Percentiles rank a stretch among this genome's conserved stretches.
Evolutionary conservation across 2,888 invertebrate species (phyloP).

Genomic region (Leucoptera coffeella): DNA sequence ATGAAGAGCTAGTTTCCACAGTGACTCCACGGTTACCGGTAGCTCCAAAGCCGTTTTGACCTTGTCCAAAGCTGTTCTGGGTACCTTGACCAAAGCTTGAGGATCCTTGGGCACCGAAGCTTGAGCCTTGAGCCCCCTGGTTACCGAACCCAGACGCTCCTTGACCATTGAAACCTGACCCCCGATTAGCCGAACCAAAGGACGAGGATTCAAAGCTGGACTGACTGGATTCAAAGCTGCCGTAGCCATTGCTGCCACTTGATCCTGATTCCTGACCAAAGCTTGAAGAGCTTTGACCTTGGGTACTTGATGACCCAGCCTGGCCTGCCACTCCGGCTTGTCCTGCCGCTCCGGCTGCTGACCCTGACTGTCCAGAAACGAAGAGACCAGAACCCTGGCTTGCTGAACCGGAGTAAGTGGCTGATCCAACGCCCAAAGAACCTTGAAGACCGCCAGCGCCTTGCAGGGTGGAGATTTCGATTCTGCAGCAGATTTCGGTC

Average conservation of each 20-base stretch:
- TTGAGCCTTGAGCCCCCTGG: neutral
- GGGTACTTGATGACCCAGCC: neutral
- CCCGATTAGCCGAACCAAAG: neutral
- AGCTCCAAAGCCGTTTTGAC: constrained; percentile 3
- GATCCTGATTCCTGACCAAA: constrained; percentile 1
- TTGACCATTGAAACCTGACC: neutral
- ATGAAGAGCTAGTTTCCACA: constrained; percentile 7
- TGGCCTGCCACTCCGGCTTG: neutral
- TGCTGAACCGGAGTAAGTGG: constrained; percentile 16
- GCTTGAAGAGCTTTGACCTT: neutral
- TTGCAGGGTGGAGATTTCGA: constrained; percentile 19
- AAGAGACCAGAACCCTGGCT: constrained; percentile 18
- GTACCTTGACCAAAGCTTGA: constrained; percentile 5
- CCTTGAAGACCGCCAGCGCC: constrained; percentile 18
- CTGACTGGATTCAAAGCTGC: neutral
- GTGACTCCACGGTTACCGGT: constrained; percentile 6
- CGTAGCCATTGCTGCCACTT: neutral
- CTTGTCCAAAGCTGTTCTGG: constrained; percentile 5
- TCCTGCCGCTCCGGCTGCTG: neutral
- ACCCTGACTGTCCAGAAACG: constrained; percentile 5
- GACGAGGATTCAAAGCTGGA: constrained; percentile 5
- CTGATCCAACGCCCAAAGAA: constrained; percentile 19
- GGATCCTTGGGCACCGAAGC: constrained; percentile 4
- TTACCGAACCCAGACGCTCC: constrained; percentile 1
- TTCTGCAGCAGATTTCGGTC: constrained; percentile 41